Evolutionary conservation across 2,797 vertebrate genomes (phyloP), one percentile per base, ranked within the genome.

Genomic region (Chelon auratus): DNA sequence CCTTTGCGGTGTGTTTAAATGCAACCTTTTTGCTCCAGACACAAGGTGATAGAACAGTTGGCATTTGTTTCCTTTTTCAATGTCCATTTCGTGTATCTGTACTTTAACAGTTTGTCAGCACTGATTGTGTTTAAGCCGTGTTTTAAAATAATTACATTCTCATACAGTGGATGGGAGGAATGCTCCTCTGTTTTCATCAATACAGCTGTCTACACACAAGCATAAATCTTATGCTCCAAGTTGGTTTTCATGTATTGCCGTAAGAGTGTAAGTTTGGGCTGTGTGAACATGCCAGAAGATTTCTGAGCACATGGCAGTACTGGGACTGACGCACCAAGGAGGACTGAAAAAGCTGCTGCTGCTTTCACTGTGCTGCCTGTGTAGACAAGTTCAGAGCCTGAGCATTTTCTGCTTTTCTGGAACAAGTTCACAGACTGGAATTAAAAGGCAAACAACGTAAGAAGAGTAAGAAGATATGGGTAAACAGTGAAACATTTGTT

Each of bases 401-500:
- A 66, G 39, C 1, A 15, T 57, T 45, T 60, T 68, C 14, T 4
- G 3, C 54, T 64, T 59, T 24, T 54, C 47, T 50, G 36, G 43
- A 53, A 62, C 9, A 2, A 13, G 17, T 51, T 26, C 48, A 15
- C 37, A 56, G 54, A 36, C 20, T 22, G 5, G 12, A 22, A 59
- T 56, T 53, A 10, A 65, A 69, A 54, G 62, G 18, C 62, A 59
- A 72, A 40, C 47, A 2, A n/a, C 51, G 7, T n/a, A n/a, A n/a
- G n/a, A 14, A 22, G 18, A 39, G 62, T 3, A 1, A 26, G 1
- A 51, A 14, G 14, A n/a, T 36, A 4, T 20, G 42, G 6, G 8
- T 62, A 10, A 58, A 47, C 20, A 36, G 48, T 22, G 9, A 71
- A 72, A 15, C 9, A 43, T 24, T 47, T 51, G 69, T 48, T 66